Conservation (phyloP, 1,140 invertebrate genomes). For the Argopecten irradians region DNA sequence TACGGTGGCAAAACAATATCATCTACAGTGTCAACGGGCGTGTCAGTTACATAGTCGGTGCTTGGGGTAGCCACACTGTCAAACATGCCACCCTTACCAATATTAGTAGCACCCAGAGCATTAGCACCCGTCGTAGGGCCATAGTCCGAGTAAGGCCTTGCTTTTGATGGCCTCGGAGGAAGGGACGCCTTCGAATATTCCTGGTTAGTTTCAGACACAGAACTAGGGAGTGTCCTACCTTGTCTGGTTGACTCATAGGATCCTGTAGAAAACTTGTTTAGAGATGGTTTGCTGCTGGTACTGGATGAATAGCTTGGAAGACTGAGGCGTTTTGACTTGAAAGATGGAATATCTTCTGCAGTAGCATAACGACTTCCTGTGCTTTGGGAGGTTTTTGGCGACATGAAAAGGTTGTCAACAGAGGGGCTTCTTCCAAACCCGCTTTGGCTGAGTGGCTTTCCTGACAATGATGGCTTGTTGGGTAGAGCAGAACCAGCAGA, state of each 20-base stretch:
- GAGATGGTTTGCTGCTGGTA: background rate
- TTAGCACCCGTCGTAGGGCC: background rate
- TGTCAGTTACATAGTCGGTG: background rate
- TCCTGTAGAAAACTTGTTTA: background rate
- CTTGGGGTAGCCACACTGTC: background rate
- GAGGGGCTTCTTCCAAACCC: constrained; percentile 51
- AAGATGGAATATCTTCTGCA: constrained; percentile 47
- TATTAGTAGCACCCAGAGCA: background rate
- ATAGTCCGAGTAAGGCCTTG: constrained; percentile 48
- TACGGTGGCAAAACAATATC: constrained; percentile 15
- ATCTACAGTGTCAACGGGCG: background rate
- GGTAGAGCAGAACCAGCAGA: background rate
- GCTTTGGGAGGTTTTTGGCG: constrained; percentile 31
- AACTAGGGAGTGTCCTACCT: constrained; percentile 29
- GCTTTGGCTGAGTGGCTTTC: constrained; percentile 40
- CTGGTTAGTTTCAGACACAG: constrained; percentile 33
- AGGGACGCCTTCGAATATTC: constrained; percentile 39
- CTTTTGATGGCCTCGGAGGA: constrained; percentile 42
- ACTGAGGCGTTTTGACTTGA: constrained; percentile 27
- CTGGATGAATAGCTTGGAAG: constrained; percentile 36
- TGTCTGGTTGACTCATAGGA: constrained; percentile 9
- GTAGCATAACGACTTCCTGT: constrained; percentile 38
- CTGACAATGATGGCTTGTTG: background rate
- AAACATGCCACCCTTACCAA: constrained; percentile 1
- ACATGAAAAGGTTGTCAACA: constrained; percentile 48